Base-by-base conservation (phyloP, 2,797 vertebrate species). In the Phataginus tetradactyla region DNA sequence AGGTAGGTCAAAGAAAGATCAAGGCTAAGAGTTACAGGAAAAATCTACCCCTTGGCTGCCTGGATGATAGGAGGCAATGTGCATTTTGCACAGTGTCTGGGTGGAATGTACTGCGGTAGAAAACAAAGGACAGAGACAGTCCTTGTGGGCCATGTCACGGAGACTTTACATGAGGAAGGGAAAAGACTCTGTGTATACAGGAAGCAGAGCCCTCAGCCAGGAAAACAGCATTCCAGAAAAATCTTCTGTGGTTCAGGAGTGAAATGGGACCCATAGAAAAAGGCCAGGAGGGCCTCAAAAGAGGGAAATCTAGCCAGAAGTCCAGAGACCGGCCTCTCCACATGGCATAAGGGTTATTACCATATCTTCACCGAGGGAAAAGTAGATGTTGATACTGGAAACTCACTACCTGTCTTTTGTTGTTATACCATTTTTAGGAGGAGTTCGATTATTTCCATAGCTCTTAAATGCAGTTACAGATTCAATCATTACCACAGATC, bases 381-480 rank as follows among this genome's bases (percentile, higher is more conserved):
- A 21, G 23, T 72, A 42, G 15, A 53, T 90, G n/a, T 74, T 57
- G 29, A 69, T 75, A 37, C 13, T 49, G 27, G 53, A 91, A 93
- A 15, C 14, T 5, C 37, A 93, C 42, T 55, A 21, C 10, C 21
- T 86, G 18, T 72, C 42, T 86, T 96, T 94, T 74, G 57, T 64
- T n/a, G 80, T 17, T 86, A 27, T 53, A 49, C 23, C 84, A n/a
- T 42, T 69, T 84, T 89, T 81, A 63, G 51, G 69, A 68, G 32
- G 45, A 68, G 29, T 84, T 89, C 90, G 29, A 59, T 77, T 81
- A 53, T 92, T 92, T 85, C 55, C 49, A 23, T 72, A 86, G 63
- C 66, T 88, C 32, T 78, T 64, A 79, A 45, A 80, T 85, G 18
- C 87, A 29, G 10, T 39, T 75, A 77, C 23, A 69, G 49, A 75